Evolutionary conservation across 2,113 vertebrate species (phyloP), one percentile per base, ranked within the genome.

Genomic region (Gnathonemus echidnorhynchus): DNA sequence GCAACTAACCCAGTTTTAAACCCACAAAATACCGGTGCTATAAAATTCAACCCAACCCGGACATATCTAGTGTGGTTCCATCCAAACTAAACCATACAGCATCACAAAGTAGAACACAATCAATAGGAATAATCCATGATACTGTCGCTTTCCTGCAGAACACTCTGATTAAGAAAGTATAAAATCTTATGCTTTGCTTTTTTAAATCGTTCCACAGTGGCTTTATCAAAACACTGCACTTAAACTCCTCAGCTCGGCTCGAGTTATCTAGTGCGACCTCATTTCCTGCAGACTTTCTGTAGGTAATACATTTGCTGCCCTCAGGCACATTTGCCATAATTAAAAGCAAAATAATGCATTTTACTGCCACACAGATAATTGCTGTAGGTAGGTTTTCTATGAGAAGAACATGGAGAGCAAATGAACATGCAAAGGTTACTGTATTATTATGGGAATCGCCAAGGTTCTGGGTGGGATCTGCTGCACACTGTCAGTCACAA

Each of bases 261-360:
- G 3, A 58, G n/a, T 88, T 88, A 88, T 58, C 66, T 9, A 52
- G n/a, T 19, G 6, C 10, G 66, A 86, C 56, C 90, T 74, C 83
- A 49, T 86, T 24, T 90, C 77, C 56, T 86, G 11, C 42, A 27
- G 35, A 62, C 49, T 70, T 62, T 53, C 49, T 24, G 77, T 88
- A 66, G 52, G 87, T 62, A 88, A 88, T 84, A 48, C 24, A 24
- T 88, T 84, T 31, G 1, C 21, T 83, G 15, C 62, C 58, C 39
- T 17, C 48, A 21, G 35, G 70, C 15, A 24, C 27, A 88, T 90
- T 90, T 88, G 8, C 53, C 77, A 88, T 84, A 62, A 90, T 90
- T 27, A 90, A 53, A 88, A 88, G 87, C 15, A 66, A 90, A 84
- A 90, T 56, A 10, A 88, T 62, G 90, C 70, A 88, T 88, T 46